Evolutionary conservation across 2,888 invertebrate species (phyloP).

Genomic region (Ctena decussata): DNA sequence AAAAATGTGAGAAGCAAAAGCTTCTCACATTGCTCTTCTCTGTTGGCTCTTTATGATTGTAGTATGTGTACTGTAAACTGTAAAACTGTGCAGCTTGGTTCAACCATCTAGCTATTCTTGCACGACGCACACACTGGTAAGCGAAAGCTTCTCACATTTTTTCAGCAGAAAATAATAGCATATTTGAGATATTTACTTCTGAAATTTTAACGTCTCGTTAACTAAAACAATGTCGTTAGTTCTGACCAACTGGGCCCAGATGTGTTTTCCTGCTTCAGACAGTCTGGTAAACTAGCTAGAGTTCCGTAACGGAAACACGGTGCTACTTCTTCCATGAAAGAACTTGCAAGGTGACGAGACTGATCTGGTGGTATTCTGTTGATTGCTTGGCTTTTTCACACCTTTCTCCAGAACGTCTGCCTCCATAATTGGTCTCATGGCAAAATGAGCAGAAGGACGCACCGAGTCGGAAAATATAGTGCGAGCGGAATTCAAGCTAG

Average conservation of each 20-base stretch:
- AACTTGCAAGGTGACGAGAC: neutral
- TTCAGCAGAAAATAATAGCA: no score
- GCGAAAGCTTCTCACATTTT: no score
- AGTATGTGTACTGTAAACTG: conserved; percentile 25
- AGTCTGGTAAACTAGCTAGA: no score
- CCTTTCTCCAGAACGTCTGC: neutral
- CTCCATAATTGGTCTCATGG: neutral
- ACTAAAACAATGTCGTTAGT: no score
- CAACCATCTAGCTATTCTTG: conserved; percentile 36
- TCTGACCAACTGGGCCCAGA: no score
- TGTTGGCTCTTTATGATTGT: conserved; percentile 7
- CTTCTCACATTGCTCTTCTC: conserved; percentile 46
- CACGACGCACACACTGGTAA: conserved; percentile 26
- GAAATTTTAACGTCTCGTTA: no score
- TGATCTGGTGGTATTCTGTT: neutral
- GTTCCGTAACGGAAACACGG: neutral
- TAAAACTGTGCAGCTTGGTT: conserved; percentile 9
- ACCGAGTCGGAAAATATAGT: neutral
- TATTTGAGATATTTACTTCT: no score
- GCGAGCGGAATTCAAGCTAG: neutral
- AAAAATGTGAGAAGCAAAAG: no score
- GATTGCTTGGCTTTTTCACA: no score
- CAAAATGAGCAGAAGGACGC: neutral
- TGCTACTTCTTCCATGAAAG: neutral
- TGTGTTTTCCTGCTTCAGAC: no score